phyloP scores from a whole-genome alignment of 35 echinoderm and acorn worm genomes.

The Lytechinus pictus region DNA sequence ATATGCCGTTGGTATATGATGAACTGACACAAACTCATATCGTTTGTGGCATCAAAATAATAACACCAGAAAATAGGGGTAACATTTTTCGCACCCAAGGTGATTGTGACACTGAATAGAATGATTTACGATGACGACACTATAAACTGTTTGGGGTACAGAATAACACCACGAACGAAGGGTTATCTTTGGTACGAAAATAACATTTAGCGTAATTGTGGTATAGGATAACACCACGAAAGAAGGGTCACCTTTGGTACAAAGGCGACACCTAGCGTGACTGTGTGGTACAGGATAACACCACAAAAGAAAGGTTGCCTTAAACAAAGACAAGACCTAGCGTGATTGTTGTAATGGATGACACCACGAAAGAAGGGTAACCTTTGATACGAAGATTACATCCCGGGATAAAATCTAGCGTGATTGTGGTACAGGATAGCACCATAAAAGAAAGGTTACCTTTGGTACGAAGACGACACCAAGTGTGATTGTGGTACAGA shows the following conservation, averaged over 20 bases:
- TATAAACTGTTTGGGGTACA: neutral
- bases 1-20: too few species aligned
- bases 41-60: too few species aligned
- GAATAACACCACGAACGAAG: neutral
- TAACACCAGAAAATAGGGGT: constrained; percentile 30
- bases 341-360: neutral
- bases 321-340: constrained; percentile 65
- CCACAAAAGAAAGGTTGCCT: constrained; percentile 61
- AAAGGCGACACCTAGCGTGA: constrained; percentile 72
- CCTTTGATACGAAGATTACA: constrained; percentile 70
- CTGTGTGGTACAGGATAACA: constrained; percentile 65
- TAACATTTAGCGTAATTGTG: constrained; percentile 60
- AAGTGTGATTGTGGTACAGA: constrained; percentile 72
- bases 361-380: neutral
- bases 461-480: constrained; percentile 72
- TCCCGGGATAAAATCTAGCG: constrained; percentile 47
- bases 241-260: constrained; percentile 65
- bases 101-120: neutral
- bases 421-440: constrained; percentile 61
- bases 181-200: constrained; percentile 72
- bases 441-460: constrained; percentile 57
- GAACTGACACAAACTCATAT: too few species aligned
- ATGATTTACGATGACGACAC: too few species aligned
- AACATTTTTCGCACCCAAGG: neutral
- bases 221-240: constrained; percentile 66